Conservation (phyloP, 2,888 invertebrate genomes). For the Didymodactylos carnosus region DNA sequence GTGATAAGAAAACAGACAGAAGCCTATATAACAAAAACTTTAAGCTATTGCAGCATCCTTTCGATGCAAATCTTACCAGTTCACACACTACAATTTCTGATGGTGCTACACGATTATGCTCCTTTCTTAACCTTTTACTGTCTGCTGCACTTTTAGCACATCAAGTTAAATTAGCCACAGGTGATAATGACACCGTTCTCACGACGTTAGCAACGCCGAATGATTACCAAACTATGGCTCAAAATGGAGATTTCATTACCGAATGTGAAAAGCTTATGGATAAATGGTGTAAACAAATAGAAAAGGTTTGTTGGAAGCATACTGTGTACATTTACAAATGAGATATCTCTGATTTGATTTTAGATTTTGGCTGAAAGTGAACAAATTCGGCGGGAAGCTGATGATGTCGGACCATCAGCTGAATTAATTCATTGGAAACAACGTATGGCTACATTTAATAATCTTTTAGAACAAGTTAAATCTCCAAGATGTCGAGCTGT, state of each 20-base stretch:
- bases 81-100: too few species aligned
- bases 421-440: constrained; percentile 72
- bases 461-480: constrained; percentile 35
- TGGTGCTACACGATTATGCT: too few species aligned
- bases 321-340: not conserved
- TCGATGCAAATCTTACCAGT: too few species aligned
- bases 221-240: constrained; percentile 29
- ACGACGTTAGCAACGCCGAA: constrained; percentile 26
- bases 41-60: too few species aligned
- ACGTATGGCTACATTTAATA: constrained; percentile 67
- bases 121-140: too few species aligned
- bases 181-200: constrained; percentile 25
- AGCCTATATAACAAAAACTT: too few species aligned
- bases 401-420: constrained; percentile 38
- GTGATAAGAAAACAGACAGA: too few species aligned
- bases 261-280: constrained; percentile 31
- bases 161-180: constrained; percentile 29
- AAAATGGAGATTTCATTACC: constrained; percentile 31
- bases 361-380: constrained; percentile 33
- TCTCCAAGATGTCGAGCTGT: constrained; percentile 29
- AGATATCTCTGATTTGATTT: not conserved
- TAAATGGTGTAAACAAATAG: constrained; percentile 35
- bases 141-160: too few species aligned
- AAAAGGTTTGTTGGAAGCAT: constrained; percentile 20
- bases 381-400: constrained; percentile 35